Base-by-base conservation (phyloP, 2,113 vertebrate genomes). In the Sinocyclocheilus anshuiensis region DNA sequence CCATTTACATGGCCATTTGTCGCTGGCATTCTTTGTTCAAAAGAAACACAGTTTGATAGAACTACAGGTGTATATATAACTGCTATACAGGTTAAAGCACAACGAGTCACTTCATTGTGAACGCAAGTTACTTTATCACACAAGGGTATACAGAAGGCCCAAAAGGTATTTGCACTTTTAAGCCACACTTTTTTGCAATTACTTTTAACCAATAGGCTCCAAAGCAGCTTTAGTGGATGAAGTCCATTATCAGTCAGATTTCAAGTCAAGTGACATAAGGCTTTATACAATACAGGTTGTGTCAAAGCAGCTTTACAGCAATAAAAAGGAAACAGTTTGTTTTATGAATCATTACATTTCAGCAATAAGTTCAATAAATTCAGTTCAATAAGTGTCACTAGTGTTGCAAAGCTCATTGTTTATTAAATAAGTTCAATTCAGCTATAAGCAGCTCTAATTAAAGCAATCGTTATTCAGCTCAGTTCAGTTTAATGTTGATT, bases 11-110 rank as follows among this genome's bases (percentile, higher is more conserved):
- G 36, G 15, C 83, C 85, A 79, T 36, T 79, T 78, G 84, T 71
- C 83, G 88, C 86, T 87, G 78, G 50, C 48, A n/a, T 81, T 61
- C 84, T 87, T 69, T 74, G 87, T 86, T 85, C 53, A 89, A 86
- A 87, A 87, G 65, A 92, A 84, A 87, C 57, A 59, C 75, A 63
- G 8, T 84, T 79, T 59, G 81, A 55, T 11, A 26, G 72, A 78
- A 33, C 59, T 83, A 84, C 39, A 75, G 29, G 61, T 55, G 16
- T 55, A 22, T 12, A 12, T 48, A 48, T 48, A 48, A 33, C 65
- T 36, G 12, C 74, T 24, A 29, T 59, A 6, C 16, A 29, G 0
- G 48, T 78, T 57, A 20, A 15, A 81, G 12, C 16, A 78, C 18
- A 33, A 6, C 6, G 9, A 59, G 11, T 22, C 5, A n/a, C 42